Evolutionary conservation across 2,888 invertebrate genomes (phyloP).

Genomic region (Drosophila koepferae): DNA sequence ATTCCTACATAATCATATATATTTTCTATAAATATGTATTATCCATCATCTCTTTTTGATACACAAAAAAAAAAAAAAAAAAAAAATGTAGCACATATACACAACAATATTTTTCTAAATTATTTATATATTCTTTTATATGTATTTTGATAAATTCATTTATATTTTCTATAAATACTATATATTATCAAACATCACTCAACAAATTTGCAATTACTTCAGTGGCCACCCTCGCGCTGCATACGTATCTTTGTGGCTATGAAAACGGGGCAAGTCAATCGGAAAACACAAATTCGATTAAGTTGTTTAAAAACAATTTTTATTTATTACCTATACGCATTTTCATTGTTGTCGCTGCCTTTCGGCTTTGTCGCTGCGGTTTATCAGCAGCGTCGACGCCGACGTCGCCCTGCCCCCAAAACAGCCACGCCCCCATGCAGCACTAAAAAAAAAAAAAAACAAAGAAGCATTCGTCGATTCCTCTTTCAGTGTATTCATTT

Average conservation of each 20-base stretch:
- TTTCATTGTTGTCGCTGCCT: slow-evolving; percentile 52
- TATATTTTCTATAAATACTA: too few relatives aligned
- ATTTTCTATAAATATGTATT: too few relatives aligned
- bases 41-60: too few relatives aligned
- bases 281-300: slow-evolving; percentile 78
- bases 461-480: slow-evolving; percentile 17
- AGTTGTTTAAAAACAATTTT: slow-evolving; percentile 80
- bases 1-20: too few relatives aligned
- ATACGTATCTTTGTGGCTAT: slow-evolving; percentile 11
- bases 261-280: slow-evolving; percentile 58
- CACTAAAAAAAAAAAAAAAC: too few relatives aligned
- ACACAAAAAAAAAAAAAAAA: too few relatives aligned
- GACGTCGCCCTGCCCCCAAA: neutral
- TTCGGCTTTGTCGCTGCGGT: slow-evolving; percentile 56
- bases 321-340: slow-evolving; percentile 68
- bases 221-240: slow-evolving; percentile 21
- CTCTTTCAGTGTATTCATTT: slow-evolving; percentile 8
- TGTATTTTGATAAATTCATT: too few relatives aligned
- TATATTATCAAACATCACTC: too few relatives aligned
- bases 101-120: too few relatives aligned
- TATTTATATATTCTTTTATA: too few relatives aligned
- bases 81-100: too few relatives aligned
- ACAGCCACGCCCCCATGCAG: slow-evolving; percentile 37
- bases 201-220: too few relatives aligned
- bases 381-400: slow-evolving; percentile 31